Evolutionary conservation across 2,113 vertebrate species (phyloP).

Genomic region (Amblyornis subalaris): DNA sequence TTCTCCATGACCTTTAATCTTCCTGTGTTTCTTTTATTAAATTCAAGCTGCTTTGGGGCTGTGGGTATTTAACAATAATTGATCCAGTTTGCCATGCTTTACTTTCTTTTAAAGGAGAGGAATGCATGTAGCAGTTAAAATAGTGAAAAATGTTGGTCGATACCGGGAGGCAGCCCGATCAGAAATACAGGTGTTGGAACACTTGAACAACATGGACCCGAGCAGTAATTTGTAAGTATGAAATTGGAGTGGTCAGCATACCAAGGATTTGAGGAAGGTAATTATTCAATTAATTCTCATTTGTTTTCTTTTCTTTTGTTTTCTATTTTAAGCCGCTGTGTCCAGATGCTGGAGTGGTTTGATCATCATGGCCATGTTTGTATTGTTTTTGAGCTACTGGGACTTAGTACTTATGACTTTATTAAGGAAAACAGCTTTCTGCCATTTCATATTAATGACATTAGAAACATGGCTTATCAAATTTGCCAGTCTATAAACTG

Average conservation of each 20-base stretch:
- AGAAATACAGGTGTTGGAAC: slow-evolving; percentile 92
- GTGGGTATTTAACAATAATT: neutral
- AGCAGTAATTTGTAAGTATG: slow-evolving; percentile 77
- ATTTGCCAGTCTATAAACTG: slow-evolving; percentile 89
- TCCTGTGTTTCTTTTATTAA: neutral
- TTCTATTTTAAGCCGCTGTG: slow-evolving; percentile 81
- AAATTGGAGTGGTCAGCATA: neutral
- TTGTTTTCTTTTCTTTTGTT: neutral
- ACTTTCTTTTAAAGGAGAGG: slow-evolving; percentile 71
- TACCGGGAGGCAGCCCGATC: slow-evolving; percentile 94
- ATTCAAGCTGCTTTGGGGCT: neutral
- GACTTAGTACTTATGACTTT: slow-evolving; percentile 95
- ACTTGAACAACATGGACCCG: slow-evolving; percentile 86
- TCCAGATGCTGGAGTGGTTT: slow-evolving; percentile 95
- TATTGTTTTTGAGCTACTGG: slow-evolving; percentile 93
- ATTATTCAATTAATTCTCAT: neutral
- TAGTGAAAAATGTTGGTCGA: slow-evolving; percentile 96
- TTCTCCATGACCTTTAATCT: neutral
- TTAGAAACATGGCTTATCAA: slow-evolving; percentile 92
- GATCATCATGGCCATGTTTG: slow-evolving; percentile 94
- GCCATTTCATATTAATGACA: slow-evolving; percentile 90
- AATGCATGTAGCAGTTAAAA: slow-evolving; percentile 92
- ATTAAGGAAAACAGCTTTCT: slow-evolving; percentile 96
- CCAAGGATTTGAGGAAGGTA: neutral
- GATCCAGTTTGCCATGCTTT: neutral